A percentile compares a stretch with the other conserved stretches of the same genome.
Evolutionary conservation across 1,140 invertebrate species (phyloP).

Genomic region (Orchestia grillus): DNA sequence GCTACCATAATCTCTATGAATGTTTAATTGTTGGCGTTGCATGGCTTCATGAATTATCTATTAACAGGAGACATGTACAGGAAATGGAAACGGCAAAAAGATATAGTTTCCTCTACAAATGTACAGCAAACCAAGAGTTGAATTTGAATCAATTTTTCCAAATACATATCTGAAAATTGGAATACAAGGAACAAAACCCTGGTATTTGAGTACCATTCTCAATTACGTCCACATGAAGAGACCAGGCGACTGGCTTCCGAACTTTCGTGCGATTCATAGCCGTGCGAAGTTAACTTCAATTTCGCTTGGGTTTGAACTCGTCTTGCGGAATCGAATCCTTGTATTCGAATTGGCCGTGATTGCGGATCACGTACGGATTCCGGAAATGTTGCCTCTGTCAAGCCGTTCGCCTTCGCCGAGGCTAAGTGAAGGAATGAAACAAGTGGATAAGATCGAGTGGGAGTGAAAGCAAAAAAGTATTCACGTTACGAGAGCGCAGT

Average conservation of each 20-base stretch:
- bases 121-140: background rate
- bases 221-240: background rate
- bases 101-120: background rate
- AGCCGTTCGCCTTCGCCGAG: background rate
- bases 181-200: background rate
- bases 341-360: background rate
- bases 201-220: background rate
- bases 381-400: background rate
- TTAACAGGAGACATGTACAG: too few relatives aligned
- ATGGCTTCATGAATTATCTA: too few relatives aligned
- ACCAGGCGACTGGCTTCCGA: too few relatives aligned
- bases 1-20: too few relatives aligned
- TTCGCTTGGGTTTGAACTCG: background rate
- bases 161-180: background rate
- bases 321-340: background rate
- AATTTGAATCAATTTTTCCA: background rate
- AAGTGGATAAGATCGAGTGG: background rate
- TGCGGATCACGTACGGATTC: background rate
- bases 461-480: background rate
- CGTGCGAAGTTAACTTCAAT: background rate
- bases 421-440: background rate
- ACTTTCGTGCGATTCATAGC: background rate
- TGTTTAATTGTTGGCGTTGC: too few relatives aligned
- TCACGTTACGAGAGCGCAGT: background rate
- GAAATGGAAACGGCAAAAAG: too few relatives aligned